These are phyloP conservation scores for Parapsyche elsis DNA, from an alignment of 1,140 invertebrate genomes.

Conservation along the genomic window DNA sequence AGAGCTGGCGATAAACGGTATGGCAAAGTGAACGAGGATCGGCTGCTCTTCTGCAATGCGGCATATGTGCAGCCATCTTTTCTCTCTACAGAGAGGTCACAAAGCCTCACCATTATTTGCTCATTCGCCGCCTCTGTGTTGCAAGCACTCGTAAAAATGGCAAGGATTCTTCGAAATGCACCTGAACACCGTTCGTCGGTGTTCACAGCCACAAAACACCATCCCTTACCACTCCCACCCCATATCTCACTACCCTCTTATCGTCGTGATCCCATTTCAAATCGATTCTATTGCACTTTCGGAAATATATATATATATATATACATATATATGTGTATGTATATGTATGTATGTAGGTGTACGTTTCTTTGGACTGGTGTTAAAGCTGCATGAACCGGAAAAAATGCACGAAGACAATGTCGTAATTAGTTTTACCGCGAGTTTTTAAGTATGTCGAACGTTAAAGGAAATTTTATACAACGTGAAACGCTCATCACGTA, in stretches of 20 bases:
- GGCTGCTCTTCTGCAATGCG: slow-evolving; percentile 10
- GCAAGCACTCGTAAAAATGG: slow-evolving; percentile 15
- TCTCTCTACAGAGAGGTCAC: not conserved
- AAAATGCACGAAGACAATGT: too few species aligned
- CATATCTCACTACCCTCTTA: too few species aligned
- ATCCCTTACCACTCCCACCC: not conserved
- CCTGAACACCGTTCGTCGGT: not conserved
- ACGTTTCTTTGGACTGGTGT: not conserved
- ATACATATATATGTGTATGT: slow-evolving; percentile 17
- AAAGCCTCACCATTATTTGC: slow-evolving; percentile 26
- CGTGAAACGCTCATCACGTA: too few species aligned
- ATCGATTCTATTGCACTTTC: not conserved
- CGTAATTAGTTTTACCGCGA: too few species aligned
- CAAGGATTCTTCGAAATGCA: not conserved
- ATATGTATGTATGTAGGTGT: slow-evolving; percentile 15
- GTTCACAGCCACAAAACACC: not conserved
- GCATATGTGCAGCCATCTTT: not conserved
- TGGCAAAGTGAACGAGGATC: slow-evolving; percentile 1
- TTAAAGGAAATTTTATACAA: too few species aligned
- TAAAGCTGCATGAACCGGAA: too few species aligned
- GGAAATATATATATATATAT: slow-evolving; percentile 1
- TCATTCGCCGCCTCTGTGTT: slow-evolving; percentile 7
- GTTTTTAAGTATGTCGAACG: too few species aligned
- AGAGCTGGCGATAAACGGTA: slow-evolving; percentile 22
- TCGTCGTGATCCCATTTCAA: too few species aligned